Evolutionary conservation across 2,113 vertebrate species (phyloP), one percentile per base, ranked within the genome.

Genomic region (Athene cunicularia): DNA sequence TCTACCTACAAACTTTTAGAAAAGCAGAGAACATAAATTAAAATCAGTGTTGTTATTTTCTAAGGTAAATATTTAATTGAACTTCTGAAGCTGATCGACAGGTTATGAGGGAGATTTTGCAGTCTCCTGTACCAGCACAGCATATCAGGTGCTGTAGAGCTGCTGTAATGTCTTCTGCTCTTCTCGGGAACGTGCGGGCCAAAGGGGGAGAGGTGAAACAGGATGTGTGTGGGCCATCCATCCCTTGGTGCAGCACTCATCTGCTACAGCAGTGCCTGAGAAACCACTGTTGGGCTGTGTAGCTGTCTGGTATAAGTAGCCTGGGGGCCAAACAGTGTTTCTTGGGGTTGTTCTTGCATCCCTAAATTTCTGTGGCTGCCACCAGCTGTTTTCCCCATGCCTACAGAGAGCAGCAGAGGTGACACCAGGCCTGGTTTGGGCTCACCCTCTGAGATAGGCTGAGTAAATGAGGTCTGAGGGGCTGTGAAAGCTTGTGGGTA

Each of bases 361-460:
- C 1, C 0, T 23, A 32, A 33, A 13, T 49, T 70, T 49, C 67
- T 62, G 6, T 43, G 26, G 67, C 33, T 87, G 23, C 50, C 16
- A 24, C 27, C 20, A 66, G 50, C 45, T 81, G 3, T 66, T 74
- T 59, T 45, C 30, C 19, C 19, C 30, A 1, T 33, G 19, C 41
- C 22, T 30, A 13, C 12, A 72, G 67, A 70, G 32, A 52, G 58
- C 50, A 86, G 50, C 37, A 37, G 24, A 62, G 8, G 14, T 58
- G 60, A 16, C 12, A 45, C 26, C 27, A 47, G 37, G 24, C 35
- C 12, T 28, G 13, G 15, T 77, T 32, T 53, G 66, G 53, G 24
- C 22, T 81, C 21, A 24, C 1, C 15, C 6, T 5, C 12, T 2
- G 0, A 62, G 41, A 33, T 0, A 9, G 20, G 8, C 33, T 58